Evolutionary conservation across 1,140 invertebrate genomes (phyloP).

Genomic region (Bombyx mori): DNA sequence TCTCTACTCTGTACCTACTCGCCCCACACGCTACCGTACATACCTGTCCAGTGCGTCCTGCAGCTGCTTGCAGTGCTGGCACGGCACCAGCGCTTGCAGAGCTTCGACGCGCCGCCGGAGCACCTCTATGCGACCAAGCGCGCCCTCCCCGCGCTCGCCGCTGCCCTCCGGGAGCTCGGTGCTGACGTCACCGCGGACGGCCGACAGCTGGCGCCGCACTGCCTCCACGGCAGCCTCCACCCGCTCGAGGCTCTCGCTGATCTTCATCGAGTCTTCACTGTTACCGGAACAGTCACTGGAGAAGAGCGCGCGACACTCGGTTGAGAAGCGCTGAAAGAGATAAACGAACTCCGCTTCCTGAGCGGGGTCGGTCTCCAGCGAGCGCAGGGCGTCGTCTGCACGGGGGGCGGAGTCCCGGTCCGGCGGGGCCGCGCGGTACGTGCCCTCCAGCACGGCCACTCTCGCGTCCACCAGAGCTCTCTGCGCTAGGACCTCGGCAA

Average conservation of each 20-base stretch:
- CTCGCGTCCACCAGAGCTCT: constrained; percentile 83
- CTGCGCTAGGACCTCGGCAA: constrained; percentile 82
- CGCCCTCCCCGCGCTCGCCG: constrained; percentile 16
- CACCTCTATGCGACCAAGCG: constrained; percentile 48
- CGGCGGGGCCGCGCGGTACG: constrained; percentile 50
- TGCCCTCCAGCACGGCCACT: constrained; percentile 74
- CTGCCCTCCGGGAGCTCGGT: constrained; percentile 16
- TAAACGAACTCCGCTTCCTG: constrained; percentile 75
- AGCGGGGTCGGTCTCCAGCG: constrained; percentile 63
- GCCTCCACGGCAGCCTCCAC: constrained; percentile 58
- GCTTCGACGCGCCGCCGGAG: constrained; percentile 60
- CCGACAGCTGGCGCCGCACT: constrained; percentile 46
- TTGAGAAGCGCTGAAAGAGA: constrained; percentile 74
- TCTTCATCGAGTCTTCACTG: constrained; percentile 70
- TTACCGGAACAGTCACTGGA: constrained; percentile 70
- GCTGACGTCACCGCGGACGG: constrained; percentile 14
- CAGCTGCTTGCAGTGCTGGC: constrained; percentile 74
- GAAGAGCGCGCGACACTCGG: constrained; percentile 72
- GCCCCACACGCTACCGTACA: not conserved
- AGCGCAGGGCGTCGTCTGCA: constrained; percentile 52
- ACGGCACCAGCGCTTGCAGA: constrained; percentile 61
- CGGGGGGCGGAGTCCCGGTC: constrained; percentile 19
- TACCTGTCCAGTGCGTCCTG: constrained; percentile 71
- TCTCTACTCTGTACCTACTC: not conserved
- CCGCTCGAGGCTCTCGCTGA: constrained; percentile 63